These are phyloP conservation scores for Diplodus puntazzo DNA, from an alignment of 2,797 vertebrate genomes.

Conservation along the genomic window DNA sequence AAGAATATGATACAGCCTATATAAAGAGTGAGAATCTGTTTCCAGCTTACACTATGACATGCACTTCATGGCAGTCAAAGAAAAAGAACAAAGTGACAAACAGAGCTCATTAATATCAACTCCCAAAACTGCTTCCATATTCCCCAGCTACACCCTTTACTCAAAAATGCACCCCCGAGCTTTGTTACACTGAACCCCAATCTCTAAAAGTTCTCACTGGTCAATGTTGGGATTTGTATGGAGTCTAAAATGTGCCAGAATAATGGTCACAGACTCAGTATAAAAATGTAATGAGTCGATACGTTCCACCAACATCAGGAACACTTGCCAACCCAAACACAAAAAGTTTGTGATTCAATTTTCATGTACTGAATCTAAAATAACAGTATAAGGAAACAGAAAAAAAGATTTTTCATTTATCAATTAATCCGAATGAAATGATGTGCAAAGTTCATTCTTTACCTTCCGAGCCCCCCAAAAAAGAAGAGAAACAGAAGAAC, in stretches of 20 bases:
- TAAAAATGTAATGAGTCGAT: neutral
- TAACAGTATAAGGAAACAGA: no score
- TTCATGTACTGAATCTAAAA: no score
- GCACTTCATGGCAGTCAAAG: constrained; percentile 58
- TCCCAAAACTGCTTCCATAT: constrained; percentile 8
- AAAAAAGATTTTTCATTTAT: neutral
- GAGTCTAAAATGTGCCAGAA: constrained; percentile 28
- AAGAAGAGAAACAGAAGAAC: no score
- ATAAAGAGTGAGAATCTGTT: constrained; percentile 39
- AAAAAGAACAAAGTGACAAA: constrained; percentile 43
- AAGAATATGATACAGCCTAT: constrained; percentile 71
- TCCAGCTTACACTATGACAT: constrained; percentile 68
- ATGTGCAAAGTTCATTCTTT: no score
- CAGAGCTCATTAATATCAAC: constrained; percentile 35
- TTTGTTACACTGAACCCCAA: neutral
- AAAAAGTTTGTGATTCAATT: neutral
- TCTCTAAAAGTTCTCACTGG: neutral
- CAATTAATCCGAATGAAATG: no score
- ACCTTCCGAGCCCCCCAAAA: no score
- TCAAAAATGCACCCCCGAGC: neutral
- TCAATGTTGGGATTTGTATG: neutral
- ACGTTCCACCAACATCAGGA: neutral
- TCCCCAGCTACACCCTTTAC: constrained; percentile 33
- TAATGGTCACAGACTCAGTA: neutral
- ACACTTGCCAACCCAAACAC: neutral